Evolutionary conservation across 2,797 vertebrate species (phyloP), one percentile per base, ranked within the genome.

Genomic region (Siniperca scherzeri): DNA sequence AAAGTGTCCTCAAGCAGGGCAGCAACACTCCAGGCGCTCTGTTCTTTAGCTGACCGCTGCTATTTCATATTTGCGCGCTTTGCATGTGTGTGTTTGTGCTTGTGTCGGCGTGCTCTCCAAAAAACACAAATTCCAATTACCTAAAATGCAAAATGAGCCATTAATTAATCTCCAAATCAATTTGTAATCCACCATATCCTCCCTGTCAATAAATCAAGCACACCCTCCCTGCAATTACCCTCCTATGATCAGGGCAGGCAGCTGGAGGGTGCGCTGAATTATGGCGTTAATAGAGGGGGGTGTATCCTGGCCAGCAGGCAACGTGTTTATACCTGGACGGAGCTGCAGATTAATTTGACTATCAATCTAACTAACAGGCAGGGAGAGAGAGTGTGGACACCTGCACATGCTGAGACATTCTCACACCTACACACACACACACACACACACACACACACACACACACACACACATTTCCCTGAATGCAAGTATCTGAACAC

Each of bases 351-450:
- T 93, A 89, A 94, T 94, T 89, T 91, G 86, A 91, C 88, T 87
- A 94, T 94, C 93, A 93, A 94, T 93, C 92, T 89, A 90, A 87
- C 83, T 86, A 89, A 87, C 88, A 86, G 88, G 86, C 75, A 59
- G 83, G 46, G 73, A 79, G 86, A 74, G 70, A 38, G 71, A 66
- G 81, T 0, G 14, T 8, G 4, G 67, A 60, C 66, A 62, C 78
- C 65, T 52, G 75, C 7, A 25, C 73, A 77, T 40, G 71, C 84
- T 78, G 73, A 79, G 56, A 33, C 50, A 27, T 50, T 59, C 59
- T 11, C 74, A 33, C 60, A 62, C 48, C 50, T 36, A 67, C 36
- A 52, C 56, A 71, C 56, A 33, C 74, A 38, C 59, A 67, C 46
- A 59, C 36, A 62, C 25, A 56, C 56, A 73, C 53, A 78, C 36